phyloP scores from a whole-genome alignment of 2,888 invertebrate species.

The Sphinx pinastri region DNA sequence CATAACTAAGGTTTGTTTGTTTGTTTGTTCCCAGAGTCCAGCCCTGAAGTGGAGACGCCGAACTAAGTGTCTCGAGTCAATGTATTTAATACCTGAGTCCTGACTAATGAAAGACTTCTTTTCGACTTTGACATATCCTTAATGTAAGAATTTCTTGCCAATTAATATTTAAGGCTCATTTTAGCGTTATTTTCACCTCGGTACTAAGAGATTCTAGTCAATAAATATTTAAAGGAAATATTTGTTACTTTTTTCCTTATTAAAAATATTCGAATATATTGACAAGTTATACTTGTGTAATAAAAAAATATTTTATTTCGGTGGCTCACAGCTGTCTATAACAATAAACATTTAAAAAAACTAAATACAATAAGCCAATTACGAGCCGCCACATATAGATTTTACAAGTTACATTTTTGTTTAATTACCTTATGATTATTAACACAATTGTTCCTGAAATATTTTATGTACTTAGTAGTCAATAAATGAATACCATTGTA shows the following conservation, averaged over 20 bases:
- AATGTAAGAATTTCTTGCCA: constrained; percentile 50
- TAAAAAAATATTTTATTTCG: too few species aligned
- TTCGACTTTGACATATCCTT: constrained; percentile 62
- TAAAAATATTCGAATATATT: too few species aligned
- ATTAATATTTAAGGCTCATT: constrained; percentile 59
- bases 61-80: constrained; percentile 50
- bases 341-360: too few species aligned
- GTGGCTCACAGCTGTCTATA: too few species aligned
- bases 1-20: background rate
- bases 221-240: constrained; percentile 30
- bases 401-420: too few species aligned
- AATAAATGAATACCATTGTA: too few species aligned
- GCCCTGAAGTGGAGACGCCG: constrained; percentile 55
- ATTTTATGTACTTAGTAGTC: too few species aligned
- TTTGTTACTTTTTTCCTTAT: background rate
- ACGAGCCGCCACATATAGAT: too few species aligned
- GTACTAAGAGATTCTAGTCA: constrained; percentile 35
- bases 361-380: too few species aligned
- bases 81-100: constrained; percentile 38
- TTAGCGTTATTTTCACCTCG: constrained; percentile 45
- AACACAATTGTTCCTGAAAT: too few species aligned
- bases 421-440: too few species aligned
- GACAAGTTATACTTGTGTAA: too few species aligned
- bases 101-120: constrained; percentile 55
- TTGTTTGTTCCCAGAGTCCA: constrained; percentile 61